These are phyloP conservation scores for Drepanosiphum platanoidis DNA, from an alignment of 2,888 invertebrate species.

Conservation along the genomic window DNA sequence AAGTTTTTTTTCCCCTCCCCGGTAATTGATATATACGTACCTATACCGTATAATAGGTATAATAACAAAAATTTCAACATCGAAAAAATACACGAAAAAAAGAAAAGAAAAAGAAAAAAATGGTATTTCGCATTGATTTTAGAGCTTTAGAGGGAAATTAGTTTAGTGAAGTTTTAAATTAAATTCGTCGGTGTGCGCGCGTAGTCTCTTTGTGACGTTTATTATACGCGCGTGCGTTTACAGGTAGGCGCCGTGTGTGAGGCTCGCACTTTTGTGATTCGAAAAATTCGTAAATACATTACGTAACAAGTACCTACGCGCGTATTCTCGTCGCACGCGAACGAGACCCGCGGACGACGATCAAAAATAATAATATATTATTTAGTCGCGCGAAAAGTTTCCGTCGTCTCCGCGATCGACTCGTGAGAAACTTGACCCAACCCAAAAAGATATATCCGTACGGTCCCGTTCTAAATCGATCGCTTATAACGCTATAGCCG, in stretches of 20 bases:
- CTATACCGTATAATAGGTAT: too few species aligned
- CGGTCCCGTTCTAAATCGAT: not conserved
- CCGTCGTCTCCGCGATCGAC: not conserved
- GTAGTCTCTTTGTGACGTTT: too few species aligned
- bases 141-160: not conserved
- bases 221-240: not conserved
- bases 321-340: too few species aligned
- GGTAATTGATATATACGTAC: not conserved
- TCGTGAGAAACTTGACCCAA: not conserved
- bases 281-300: too few species aligned
- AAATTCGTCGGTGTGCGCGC: not conserved
- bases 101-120: too few species aligned
- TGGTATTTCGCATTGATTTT: not conserved
- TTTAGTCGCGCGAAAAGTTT: too few species aligned
- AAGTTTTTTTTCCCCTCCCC: not conserved
- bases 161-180: not conserved
- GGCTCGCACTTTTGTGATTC: too few species aligned
- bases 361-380: too few species aligned
- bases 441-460: not conserved
- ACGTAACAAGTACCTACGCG: too few species aligned
- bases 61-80: not conserved
- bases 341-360: too few species aligned
- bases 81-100: not conserved
- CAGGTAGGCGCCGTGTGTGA: too few species aligned
- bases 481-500: not conserved